phyloP scores from a whole-genome alignment of 1,140 invertebrate species.

The Calliphora vicina region DNA sequence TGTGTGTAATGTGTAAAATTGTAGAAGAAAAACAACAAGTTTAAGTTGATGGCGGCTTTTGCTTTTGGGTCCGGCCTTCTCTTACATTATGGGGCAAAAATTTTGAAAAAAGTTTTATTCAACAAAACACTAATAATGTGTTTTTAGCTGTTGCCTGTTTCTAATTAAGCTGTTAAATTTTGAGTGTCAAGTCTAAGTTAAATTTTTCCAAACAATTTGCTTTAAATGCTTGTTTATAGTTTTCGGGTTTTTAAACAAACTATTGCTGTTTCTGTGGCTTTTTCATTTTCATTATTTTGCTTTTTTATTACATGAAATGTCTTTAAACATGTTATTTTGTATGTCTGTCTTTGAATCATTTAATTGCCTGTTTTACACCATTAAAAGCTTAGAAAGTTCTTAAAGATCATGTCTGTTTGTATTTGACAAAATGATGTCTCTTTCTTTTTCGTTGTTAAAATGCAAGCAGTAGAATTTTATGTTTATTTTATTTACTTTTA shows the following conservation, averaged over 20 bases:
- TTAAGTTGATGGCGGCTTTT: too few species aligned
- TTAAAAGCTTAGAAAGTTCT: constrained; percentile 33
- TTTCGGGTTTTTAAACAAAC: background rate
- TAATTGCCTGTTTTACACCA: background rate
- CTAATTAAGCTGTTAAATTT: background rate
- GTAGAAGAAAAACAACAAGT: background rate
- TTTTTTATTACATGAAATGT: background rate
- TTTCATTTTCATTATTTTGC: background rate
- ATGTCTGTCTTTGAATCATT: background rate
- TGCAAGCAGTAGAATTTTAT: background rate
- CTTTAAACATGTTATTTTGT: background rate
- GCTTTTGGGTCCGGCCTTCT: background rate
- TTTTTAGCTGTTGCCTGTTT: background rate
- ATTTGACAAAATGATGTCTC: background rate
- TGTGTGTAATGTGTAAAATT: background rate
- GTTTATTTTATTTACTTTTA: background rate
- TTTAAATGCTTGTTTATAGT: background rate
- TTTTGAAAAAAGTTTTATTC: too few species aligned
- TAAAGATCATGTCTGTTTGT: background rate
- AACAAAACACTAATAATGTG: too few species aligned
- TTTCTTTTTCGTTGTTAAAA: background rate
- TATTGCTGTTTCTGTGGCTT: too few species aligned
- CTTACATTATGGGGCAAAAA: background rate
- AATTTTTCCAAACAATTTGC: background rate
- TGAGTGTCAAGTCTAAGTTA: background rate